A percentile compares a stretch with the other conserved stretches of the same genome.
phyloP scores from a whole-genome alignment of 2,797 vertebrate species.

The Corythornis leucogaster region DNA sequence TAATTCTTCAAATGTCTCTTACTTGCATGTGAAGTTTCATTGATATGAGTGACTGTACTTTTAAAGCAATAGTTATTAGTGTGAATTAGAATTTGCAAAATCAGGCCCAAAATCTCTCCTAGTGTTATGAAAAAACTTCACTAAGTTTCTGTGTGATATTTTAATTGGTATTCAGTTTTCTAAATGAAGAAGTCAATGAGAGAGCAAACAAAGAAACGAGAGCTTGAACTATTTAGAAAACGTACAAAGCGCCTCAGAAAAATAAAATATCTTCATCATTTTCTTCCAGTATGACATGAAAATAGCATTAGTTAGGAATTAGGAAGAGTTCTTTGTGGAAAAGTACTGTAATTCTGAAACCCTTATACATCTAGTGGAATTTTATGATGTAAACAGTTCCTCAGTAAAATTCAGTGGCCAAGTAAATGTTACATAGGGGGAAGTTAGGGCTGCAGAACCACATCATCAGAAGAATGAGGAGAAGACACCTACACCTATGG shows the following conservation, averaged over 20 bases:
- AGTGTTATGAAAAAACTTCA: neutral
- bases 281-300: neutral
- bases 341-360: neutral
- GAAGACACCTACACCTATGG: neutral
- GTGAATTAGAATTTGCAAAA: slow-evolving; percentile 5
- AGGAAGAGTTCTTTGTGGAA: neutral
- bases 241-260: neutral
- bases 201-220: neutral
- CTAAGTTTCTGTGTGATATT: neutral
- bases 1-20: neutral
- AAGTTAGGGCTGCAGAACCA: neutral
- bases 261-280: neutral
- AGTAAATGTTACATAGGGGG: neutral
- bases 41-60: neutral
- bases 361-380: neutral
- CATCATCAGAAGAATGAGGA: neutral
- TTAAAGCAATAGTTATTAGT: neutral
- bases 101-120: neutral
- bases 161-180: neutral
- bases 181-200: slow-evolving; percentile 12
- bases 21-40: neutral
- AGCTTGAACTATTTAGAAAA: neutral
- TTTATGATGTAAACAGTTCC: neutral
- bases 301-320: neutral
- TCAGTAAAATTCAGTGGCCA: neutral